Percentiles rank a stretch among this genome's conserved stretches.
Conservation (phyloP, 1,140 invertebrate genomes). For the Teleogryllus occipitalis region DNA sequence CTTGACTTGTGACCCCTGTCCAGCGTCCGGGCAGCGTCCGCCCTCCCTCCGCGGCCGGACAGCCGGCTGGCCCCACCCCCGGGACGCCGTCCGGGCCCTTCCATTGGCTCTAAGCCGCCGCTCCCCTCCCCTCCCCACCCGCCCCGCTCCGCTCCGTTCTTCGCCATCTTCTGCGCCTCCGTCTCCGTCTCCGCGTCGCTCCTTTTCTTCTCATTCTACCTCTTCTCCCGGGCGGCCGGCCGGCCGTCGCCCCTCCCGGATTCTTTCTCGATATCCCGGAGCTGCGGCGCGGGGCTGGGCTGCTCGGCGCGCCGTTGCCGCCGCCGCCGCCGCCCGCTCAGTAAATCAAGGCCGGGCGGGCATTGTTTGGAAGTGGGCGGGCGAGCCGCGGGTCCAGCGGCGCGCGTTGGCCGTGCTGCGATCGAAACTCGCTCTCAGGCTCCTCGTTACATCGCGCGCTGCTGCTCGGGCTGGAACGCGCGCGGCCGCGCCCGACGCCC, state of each 20-base stretch:
- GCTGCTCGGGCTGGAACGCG: neutral
- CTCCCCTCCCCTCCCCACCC: neutral
- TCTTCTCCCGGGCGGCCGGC: no score
- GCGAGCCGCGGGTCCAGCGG: neutral
- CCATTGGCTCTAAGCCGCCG: neutral
- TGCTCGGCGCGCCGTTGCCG: no score
- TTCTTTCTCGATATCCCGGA: no score
- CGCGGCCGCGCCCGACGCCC: no score
- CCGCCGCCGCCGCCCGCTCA: no score
- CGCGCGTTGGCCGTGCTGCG: neutral
- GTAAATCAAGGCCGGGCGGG: no score
- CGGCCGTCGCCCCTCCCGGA: no score
- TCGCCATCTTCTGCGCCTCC: neutral
- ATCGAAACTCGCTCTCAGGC: neutral
- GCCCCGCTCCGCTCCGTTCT: neutral
- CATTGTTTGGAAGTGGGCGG: no score
- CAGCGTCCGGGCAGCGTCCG: no score
- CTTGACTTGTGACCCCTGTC: neutral
- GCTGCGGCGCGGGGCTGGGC: no score
- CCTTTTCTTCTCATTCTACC: no score
- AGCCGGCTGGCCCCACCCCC: neutral
- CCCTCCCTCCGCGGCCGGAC: neutral
- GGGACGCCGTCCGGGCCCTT: neutral
- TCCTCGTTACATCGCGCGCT: neutral
- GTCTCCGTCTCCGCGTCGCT: neutral